Evolutionary conservation across 2,113 vertebrate species (phyloP).

Genomic region (Ancistrus triradiatus): DNA sequence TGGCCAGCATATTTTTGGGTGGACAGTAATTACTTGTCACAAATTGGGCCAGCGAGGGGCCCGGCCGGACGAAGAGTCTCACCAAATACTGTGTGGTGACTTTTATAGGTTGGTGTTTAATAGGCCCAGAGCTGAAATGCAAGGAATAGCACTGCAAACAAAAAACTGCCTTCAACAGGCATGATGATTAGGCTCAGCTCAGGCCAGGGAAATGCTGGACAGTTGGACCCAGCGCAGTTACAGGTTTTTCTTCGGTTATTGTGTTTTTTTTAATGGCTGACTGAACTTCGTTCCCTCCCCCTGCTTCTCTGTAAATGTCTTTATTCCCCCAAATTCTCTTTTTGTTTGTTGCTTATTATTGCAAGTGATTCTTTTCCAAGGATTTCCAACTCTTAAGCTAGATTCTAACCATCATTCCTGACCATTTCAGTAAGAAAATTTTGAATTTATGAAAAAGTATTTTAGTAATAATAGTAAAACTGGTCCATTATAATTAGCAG

Average conservation of each 20-base stretch:
- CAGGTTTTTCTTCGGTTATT: slow-evolving; percentile 41
- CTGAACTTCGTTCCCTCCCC: slow-evolving; percentile 32
- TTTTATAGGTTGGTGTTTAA: slow-evolving; percentile 57
- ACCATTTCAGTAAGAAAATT: too few species aligned
- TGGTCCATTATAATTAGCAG: too few species aligned
- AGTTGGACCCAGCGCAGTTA: slow-evolving; percentile 39
- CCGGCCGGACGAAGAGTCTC: slow-evolving; percentile 32
- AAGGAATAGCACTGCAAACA: slow-evolving; percentile 53
- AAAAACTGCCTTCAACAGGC: slow-evolving; percentile 39
- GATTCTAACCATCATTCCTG: not conserved
- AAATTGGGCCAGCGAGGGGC: slow-evolving; percentile 31
- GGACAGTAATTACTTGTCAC: slow-evolving; percentile 27
- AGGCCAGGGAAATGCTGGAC: slow-evolving; percentile 39
- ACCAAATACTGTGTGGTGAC: slow-evolving; percentile 35
- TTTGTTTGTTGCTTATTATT: slow-evolving; percentile 32
- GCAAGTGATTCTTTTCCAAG: not conserved
- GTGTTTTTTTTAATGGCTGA: slow-evolving; percentile 45
- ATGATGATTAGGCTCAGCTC: slow-evolving; percentile 48
- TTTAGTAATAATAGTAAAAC: too few species aligned
- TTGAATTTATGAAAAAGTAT: too few species aligned
- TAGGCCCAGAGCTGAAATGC: slow-evolving; percentile 42
- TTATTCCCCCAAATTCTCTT: slow-evolving; percentile 26
- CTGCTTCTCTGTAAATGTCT: slow-evolving; percentile 47
- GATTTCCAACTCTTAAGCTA: not conserved
- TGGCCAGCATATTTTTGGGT: slow-evolving; percentile 24